These are phyloP conservation scores for Cyprinodon tularosa DNA, from an alignment of 2,113 vertebrate genomes.

Conservation along the genomic window DNA sequence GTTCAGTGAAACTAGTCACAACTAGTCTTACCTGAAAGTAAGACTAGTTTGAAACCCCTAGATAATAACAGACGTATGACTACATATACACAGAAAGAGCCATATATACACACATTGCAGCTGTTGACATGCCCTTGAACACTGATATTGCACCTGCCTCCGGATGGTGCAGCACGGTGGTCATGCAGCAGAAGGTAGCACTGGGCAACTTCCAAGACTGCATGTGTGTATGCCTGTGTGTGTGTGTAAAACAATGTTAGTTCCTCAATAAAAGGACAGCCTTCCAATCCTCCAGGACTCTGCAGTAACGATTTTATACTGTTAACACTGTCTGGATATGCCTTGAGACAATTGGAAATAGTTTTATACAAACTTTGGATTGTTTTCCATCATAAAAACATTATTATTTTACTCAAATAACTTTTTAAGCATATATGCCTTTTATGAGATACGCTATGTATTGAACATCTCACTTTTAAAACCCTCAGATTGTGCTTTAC, in stretches of 20 bases:
- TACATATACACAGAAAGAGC: slow-evolving; percentile 45
- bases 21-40: slow-evolving; percentile 5
- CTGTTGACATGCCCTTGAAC: slow-evolving; percentile 64
- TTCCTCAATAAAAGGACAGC: slow-evolving; percentile 8
- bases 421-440: background rate
- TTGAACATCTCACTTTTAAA: background rate
- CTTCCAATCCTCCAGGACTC: slow-evolving; percentile 17
- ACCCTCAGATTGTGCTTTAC: background rate
- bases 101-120: slow-evolving; percentile 51
- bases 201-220: slow-evolving; percentile 40
- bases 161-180: slow-evolving; percentile 53
- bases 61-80: slow-evolving; percentile 28
- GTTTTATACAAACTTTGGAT: background rate
- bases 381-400: background rate
- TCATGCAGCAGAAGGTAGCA: slow-evolving; percentile 34
- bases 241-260: background rate
- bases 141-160: slow-evolving; percentile 55
- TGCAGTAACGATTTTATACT: slow-evolving; percentile 10
- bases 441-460: background rate
- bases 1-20: too few relatives aligned
- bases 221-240: background rate
- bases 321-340: slow-evolving; percentile 1
- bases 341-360: background rate
- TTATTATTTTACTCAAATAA: background rate
- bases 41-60: slow-evolving; percentile 23